Evolutionary conservation across 2,888 invertebrate genomes (phyloP), one percentile per base, ranked within the genome.

Genomic region (Brachypalpus laphriformis): DNA sequence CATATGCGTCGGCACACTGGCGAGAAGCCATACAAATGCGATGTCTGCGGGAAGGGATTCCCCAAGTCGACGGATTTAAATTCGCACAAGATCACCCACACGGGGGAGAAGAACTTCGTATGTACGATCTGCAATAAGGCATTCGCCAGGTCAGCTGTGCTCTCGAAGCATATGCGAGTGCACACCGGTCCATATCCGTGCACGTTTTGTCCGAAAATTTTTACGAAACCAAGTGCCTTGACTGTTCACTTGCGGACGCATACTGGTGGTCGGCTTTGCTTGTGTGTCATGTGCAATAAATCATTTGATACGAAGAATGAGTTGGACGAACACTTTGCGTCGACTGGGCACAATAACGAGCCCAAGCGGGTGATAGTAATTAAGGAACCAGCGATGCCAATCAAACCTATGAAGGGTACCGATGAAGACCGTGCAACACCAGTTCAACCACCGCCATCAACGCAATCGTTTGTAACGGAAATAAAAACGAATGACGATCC

Each of bases 1-100:
- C 87, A 87, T 34, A 87, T 87, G 86, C 87, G 87, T 1, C 83
- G 87, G 0, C 87, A 87, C 45, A 87, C 87, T 0, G 87, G 87
- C n/a, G 87, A 87, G 9, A 87, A 87, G 31, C 87, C 87, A 0
- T 87, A 87, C 72, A 82, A 85, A 31, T 87, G 87, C 14, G 82
- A 87, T n/a, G 80, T 86, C 9, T 87, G 87, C 42, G 87, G 87
- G 0, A 87, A 87, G 54, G 87, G 87, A 31, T 87, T 87, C 40
- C 85, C 87, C 5, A 87, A 87, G 22, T 87, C 87, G 6, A 87
- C 87, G 0, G 87, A 87, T 42, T 65, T 87, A 7, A 87, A 87
- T 28, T 87, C 87, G 3, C 87, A 87, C 61, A 87, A 87, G 20
- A 87, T 87, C 34, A 87, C 87, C 1, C 87, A 87, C 40, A 85